Evolutionary conservation across 1,140 invertebrate species (phyloP), one percentile per base, ranked within the genome.

Genomic region (Diorhabda elongata): DNA sequence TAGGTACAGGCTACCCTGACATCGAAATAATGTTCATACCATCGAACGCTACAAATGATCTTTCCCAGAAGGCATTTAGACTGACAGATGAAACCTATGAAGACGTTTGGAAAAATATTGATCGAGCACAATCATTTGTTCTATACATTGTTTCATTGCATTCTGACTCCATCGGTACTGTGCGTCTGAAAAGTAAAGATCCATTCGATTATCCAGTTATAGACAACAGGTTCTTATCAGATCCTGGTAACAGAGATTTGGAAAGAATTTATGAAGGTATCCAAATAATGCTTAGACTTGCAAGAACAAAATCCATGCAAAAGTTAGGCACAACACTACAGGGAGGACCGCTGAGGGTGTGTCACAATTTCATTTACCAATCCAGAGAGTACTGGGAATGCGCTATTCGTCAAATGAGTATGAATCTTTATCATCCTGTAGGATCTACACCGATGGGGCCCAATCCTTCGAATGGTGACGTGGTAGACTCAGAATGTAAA

Each of bases 131-230:
- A 43, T 57, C 45, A 11, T 69, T 70, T 26, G 66, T 68, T 44
- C 45, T 75, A 2, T 69, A 69, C 11, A 64, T 76, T 7, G 66
- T 73, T 52, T 58, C 71, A 6, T 58, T 93, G 81, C 82, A 89
- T 58, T 92, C 93, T 2, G 89, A 91, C 79, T 92, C 90, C 44
- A 85, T 83, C 64, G 94, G 93, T 2, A 85, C 83, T 67, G 84
- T 96, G 43, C 84, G 85, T 9, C 81, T 95, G 3, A 83, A 84
- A 67, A 87, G 84, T 66, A 88, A 81, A 56, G 87, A 94, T 81
- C 92, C 92, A 0, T 86, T 86, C 61, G 85, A 88, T 42, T 89
- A 91, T 76, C 96, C 96, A 0, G 79, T 88, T 26, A 89, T 97
- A 26, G 86, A 93, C 74, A 88, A 93, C 3, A 88, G 88, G 71